Base-by-base conservation (phyloP, 2,113 vertebrate species). In the Microcebus jonahi region DNA sequence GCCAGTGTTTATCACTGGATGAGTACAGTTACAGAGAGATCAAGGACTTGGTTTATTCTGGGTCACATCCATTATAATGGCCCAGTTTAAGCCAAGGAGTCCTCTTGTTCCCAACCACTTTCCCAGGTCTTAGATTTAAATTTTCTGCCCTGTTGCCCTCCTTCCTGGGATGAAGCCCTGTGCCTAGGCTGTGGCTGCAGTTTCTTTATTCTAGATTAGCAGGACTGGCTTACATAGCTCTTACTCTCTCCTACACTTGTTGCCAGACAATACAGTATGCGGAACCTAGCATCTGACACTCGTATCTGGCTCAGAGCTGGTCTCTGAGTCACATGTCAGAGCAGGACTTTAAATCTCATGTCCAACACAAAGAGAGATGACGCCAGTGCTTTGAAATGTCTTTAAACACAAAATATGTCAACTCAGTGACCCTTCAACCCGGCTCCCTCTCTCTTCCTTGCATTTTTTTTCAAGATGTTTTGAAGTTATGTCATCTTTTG, bases 1-100 rank as follows among this genome's bases (percentile, higher is more conserved):
- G 97, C 97, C 97, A 98, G 97, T 98, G 98, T 98, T 98, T 98
- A 98, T 98, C 98, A 98, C 96, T 98, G 97, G 97, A 92, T 97
- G 98, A 98, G 96, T 97, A 98, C 97, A 98, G 98, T 98, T 97
- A 98, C 88, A 96, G 97, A 87, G 94, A 97, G 97, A 98, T 98
- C 97, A 98, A 98, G 96, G 89, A 68, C 87, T 95, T 95, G 11
- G 93, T 97, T 97, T 93, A 96, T 92, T 94, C 97, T 95, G 97
- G 95, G 95, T 97, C 98, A 98, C 90, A 79, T 77, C 97, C 97
- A 97, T 97, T 96, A 81, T 97, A 97, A 96, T 95, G 98, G 98
- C 94, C 98, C 96, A 8, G 93, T 93, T 15, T 98, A 95, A 98
- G 98, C 97, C 97, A 98, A 91, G 76, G 95, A 97, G 94, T 27